A percentile compares a stretch with the other conserved stretches of the same genome.
Evolutionary conservation across 1,140 invertebrate species (phyloP).

Genomic region (Vollenhovia emeryi): DNA sequence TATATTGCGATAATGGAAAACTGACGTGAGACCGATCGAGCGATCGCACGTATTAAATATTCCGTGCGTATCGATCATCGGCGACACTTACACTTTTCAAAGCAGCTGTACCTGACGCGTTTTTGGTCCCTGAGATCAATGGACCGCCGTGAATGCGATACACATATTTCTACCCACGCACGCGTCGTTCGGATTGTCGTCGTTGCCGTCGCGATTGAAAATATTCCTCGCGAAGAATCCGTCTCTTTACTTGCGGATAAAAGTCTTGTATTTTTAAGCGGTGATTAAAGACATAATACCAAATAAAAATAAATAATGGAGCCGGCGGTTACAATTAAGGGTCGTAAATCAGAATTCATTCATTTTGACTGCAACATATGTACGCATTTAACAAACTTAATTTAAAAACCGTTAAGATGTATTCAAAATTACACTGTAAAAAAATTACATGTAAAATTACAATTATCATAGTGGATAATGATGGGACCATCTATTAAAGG

Average conservation of each 20-base stretch:
- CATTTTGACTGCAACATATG: background rate
- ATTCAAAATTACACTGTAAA: no score
- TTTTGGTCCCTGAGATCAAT: constrained; percentile 69
- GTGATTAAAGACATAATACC: background rate
- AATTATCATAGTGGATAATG: no score
- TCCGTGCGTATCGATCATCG: constrained; percentile 62
- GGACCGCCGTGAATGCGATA: constrained; percentile 67
- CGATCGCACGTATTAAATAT: constrained; percentile 12
- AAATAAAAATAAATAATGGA: constrained; percentile 14
- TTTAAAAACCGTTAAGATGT: background rate
- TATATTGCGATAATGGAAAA: background rate
- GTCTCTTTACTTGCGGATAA: background rate
- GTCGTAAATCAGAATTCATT: background rate
- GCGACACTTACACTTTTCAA: constrained; percentile 62
- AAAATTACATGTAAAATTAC: no score
- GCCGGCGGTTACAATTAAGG: background rate
- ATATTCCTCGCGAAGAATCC: background rate
- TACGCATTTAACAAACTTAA: background rate
- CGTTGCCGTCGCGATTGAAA: constrained; percentile 24
- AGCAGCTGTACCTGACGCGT: constrained; percentile 71
- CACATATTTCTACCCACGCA: constrained; percentile 75
- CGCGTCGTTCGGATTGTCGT: constrained; percentile 67
- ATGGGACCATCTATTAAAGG: no score
- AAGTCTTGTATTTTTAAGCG: background rate
- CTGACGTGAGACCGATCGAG: background rate